These are phyloP conservation scores for Dendronephthya gigantea DNA, from an alignment of 64 coral and sea anemone genomes.

Conservation along the genomic window DNA sequence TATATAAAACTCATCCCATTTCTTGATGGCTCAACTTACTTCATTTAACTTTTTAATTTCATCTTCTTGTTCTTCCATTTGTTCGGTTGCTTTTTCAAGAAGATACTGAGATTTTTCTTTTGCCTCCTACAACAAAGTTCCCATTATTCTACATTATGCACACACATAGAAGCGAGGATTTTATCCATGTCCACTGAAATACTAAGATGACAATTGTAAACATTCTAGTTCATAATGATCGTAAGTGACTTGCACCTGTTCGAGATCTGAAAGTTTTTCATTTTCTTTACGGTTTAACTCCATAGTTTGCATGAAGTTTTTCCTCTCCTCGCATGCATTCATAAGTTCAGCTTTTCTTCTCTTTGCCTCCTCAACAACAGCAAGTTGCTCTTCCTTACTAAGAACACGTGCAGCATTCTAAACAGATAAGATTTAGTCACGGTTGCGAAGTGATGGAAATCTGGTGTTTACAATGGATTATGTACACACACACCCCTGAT, in stretches of 20 bases:
- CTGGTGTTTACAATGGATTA: too few species aligned
- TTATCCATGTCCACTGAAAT: too few species aligned
- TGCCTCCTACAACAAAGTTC: constrained; percentile 49
- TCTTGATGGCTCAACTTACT: constrained; percentile 18
- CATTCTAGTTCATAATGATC: not conserved
- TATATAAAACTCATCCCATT: too few species aligned
- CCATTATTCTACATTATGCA: not conserved
- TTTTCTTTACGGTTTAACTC: constrained; percentile 91
- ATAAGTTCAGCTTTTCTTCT: constrained; percentile 60
- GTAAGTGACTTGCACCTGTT: constrained; percentile 46
- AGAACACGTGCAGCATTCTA: constrained; percentile 67
- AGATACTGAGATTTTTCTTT: constrained; percentile 76
- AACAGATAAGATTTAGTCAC: not conserved
- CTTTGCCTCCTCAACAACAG: constrained; percentile 56
- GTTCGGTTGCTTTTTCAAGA: constrained; percentile 90
- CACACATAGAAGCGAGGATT: too few species aligned
- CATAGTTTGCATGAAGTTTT: constrained; percentile 94
- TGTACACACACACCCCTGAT: too few species aligned
- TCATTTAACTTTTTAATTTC: constrained; percentile 99
- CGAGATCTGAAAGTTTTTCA: constrained; percentile 79
- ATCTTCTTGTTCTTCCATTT: constrained; percentile 99
- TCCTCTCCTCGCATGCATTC: constrained; percentile 87
- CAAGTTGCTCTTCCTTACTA: constrained; percentile 52
- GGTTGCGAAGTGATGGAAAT: too few species aligned
- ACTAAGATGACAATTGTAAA: too few species aligned